Evolutionary conservation across 2,797 vertebrate genomes (phyloP).

Genomic region (Lagorchestes hirsutus): DNA sequence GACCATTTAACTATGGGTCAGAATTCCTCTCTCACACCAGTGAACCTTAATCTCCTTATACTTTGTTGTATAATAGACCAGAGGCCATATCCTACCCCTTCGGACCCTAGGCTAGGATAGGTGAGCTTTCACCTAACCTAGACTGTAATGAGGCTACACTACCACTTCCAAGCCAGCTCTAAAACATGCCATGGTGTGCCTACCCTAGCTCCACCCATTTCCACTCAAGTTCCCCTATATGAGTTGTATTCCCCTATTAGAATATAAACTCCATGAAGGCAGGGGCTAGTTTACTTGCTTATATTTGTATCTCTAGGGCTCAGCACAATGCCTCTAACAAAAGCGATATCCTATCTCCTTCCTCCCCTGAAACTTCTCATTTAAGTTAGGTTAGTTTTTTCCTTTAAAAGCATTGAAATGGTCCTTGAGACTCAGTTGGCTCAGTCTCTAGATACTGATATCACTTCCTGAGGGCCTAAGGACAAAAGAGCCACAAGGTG

Average conservation of each 20-base stretch:
- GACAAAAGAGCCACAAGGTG: not conserved
- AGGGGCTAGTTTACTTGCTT: not conserved
- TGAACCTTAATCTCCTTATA: not conserved
- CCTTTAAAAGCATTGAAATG: not conserved
- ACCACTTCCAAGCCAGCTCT: not conserved
- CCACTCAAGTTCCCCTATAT: not conserved
- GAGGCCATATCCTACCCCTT: not conserved
- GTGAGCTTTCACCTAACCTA: not conserved
- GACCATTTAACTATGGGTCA: not conserved
- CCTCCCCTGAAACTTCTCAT: not conserved
- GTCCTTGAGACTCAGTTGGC: not conserved
- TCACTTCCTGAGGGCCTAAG: not conserved
- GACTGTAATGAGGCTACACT: not conserved
- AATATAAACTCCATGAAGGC: not conserved
- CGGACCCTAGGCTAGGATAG: not conserved
- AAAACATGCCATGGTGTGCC: not conserved
- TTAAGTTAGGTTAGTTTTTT: not conserved
- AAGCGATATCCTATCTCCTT: not conserved
- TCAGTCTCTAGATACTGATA: not conserved
- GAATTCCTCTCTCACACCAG: not conserved
- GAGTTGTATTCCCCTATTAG: not conserved
- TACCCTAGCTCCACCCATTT: not conserved
- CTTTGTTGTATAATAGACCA: not conserved
- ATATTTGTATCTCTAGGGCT: not conserved
- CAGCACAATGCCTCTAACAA: not conserved